Evolutionary conservation across 2,888 invertebrate genomes (phyloP), one percentile per base, ranked within the genome.

Genomic region (Zootermopsis nevadensis): DNA sequence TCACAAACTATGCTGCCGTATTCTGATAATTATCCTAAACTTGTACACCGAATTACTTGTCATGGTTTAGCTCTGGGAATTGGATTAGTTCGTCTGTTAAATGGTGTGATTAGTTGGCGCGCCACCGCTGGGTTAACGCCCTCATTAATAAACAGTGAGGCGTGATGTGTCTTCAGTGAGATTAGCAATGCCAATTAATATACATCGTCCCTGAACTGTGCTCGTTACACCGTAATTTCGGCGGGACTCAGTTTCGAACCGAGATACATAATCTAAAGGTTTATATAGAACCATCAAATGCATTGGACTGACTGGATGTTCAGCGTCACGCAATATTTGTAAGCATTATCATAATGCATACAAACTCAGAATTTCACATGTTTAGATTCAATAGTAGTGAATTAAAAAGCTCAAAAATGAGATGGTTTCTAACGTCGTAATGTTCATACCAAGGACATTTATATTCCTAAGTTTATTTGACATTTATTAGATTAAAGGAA

Each of bases 1-100:
- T 19, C 48, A 48, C 19, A 48, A 19, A 48, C 48, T 19, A 3
- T 15, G n/a, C 60, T n/a, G 53, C 60, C 0, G n/a, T 27, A 27
- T 69, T 22, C 33, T 33, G 33, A 69, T 74, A 74, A 74, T 42
- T 74, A 74, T 24, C 19, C 35, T 74, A 74, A 74, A 74, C 74
- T 74, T 74, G 42, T 38, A 74, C 42, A 74, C 74, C 69, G 38
- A 74, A 42, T 38, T 74, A 74, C 74, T 74, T 74, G 74, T 74
- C 74, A 42, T 74, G 38, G 2, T 33, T 4, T n/a, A 33, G 74
- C 74, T 1, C 3, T 74, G 74, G 74, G 74, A 74, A 74, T 42
- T 42, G 74, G 74, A 74, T 74, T 74, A 74, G 42, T 42, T n/a
- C 74, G 2, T n/a, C 74, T 42, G 74, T 74, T 74, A 74, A 74